These are phyloP conservation scores for Callosobruchus maculatus DNA, from an alignment of 2,888 invertebrate genomes.

Conservation along the genomic window DNA sequence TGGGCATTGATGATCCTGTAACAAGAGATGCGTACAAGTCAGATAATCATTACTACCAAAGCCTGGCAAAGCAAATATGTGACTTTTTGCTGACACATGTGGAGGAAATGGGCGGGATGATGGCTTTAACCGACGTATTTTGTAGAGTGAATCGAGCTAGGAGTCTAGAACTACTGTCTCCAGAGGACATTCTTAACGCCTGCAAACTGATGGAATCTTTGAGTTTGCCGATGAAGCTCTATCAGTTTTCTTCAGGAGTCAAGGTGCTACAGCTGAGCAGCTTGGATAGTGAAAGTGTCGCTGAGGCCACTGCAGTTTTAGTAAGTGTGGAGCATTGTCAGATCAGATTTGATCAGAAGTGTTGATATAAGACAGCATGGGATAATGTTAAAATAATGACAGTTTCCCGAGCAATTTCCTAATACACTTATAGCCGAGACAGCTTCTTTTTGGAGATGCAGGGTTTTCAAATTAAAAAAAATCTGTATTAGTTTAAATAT, in stretches of 20 bases:
- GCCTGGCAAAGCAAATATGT: constrained; percentile 82
- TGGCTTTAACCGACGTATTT: constrained; percentile 95
- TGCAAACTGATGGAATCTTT: constrained; percentile 67
- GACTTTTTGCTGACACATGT: constrained; percentile 78
- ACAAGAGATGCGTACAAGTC: constrained; percentile 87
- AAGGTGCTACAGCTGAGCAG: constrained; percentile 84
- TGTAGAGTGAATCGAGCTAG: constrained; percentile 95
- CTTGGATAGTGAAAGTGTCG: constrained; percentile 68
- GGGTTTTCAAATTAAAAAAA: too few relatives aligned
- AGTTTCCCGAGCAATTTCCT: too few relatives aligned
- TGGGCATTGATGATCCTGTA: constrained; percentile 97
- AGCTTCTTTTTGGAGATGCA: too few relatives aligned
- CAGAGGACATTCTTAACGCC: constrained; percentile 93
- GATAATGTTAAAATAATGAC: too few relatives aligned
- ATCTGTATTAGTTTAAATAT: too few relatives aligned
- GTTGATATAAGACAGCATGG: too few relatives aligned
- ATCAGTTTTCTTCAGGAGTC: constrained; percentile 91
- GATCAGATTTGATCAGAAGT: too few relatives aligned
- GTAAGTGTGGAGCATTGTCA: constrained; percentile 47
- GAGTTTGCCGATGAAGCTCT: constrained; percentile 70
- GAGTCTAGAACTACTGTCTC: constrained; percentile 92
- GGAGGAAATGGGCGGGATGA: constrained; percentile 90
- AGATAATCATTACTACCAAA: constrained; percentile 79
- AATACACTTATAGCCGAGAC: too few relatives aligned
- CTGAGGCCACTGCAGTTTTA: constrained; percentile 62